Percentiles rank a stretch among this genome's conserved stretches.
Conservation (phyloP, 2,113 vertebrate species). For the Phodopus roborovskii region DNA sequence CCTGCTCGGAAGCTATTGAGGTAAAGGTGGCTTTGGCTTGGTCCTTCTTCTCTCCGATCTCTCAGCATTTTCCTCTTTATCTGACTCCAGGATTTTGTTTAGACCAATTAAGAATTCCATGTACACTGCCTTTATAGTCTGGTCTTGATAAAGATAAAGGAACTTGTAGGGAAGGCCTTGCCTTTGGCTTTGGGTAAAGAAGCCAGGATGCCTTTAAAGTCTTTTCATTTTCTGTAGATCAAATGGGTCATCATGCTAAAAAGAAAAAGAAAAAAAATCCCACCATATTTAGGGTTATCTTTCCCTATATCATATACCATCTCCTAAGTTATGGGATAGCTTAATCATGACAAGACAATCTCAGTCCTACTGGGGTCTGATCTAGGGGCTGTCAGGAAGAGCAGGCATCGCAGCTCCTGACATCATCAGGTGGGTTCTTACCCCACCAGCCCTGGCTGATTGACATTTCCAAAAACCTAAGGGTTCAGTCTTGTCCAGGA, state of each 20-base stretch:
- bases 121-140: background rate
- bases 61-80: no score
- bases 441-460: background rate
- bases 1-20: no score
- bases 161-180: background rate
- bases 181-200: background rate
- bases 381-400: background rate
- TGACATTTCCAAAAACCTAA: background rate
- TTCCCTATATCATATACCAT: background rate
- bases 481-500: background rate
- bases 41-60: no score
- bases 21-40: no score
- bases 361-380: background rate
- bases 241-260: background rate
- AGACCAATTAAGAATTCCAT: no score
- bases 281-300: no score
- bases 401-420: fast-evolving
- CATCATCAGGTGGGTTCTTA: background rate
- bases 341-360: background rate
- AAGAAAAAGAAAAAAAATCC: background rate
- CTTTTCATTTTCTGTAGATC: background rate
- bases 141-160: background rate
- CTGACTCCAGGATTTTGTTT: no score
- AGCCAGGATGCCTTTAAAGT: background rate
- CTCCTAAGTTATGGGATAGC: no score